phyloP scores from a whole-genome alignment of 2,888 invertebrate genomes.

The Troilus luridus region DNA sequence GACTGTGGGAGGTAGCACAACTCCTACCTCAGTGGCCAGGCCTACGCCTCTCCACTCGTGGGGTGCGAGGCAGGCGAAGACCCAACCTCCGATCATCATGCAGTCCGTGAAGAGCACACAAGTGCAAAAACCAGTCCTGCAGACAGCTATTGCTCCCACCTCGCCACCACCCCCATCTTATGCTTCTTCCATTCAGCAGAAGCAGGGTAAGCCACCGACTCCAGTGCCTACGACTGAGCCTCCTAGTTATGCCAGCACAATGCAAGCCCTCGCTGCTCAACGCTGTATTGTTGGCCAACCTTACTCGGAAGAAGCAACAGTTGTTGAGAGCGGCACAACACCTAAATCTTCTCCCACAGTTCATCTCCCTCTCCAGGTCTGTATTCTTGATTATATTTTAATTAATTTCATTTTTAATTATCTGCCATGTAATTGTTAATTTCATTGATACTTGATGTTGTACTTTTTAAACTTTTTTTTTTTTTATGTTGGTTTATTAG shows the following conservation, averaged over 20 bases:
- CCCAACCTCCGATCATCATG: constrained; percentile 95
- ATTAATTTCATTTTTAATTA: too few relatives aligned
- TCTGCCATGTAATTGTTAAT: neutral
- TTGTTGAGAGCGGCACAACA: constrained; percentile 68
- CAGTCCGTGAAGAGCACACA: constrained; percentile 96
- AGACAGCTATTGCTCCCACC: constrained; percentile 91
- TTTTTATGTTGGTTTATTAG: neutral
- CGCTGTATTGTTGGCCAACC: constrained; percentile 72
- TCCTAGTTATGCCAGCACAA: constrained; percentile 92
- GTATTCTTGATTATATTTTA: neutral
- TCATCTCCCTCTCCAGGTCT: constrained; percentile 64
- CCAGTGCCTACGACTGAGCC: constrained; percentile 87
- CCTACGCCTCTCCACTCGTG: constrained; percentile 88
- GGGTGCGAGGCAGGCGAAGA: constrained; percentile 88
- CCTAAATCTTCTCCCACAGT: constrained; percentile 63
- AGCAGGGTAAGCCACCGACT: constrained; percentile 73
- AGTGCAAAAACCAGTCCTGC: constrained; percentile 93
- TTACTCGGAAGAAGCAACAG: constrained; percentile 67
- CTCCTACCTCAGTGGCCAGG: constrained; percentile 77
- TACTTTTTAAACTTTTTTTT: neutral
- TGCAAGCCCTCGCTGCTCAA: constrained; percentile 82
- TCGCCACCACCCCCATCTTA: constrained; percentile 82
- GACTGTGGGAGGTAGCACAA: constrained; percentile 77
- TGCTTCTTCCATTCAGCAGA: constrained; percentile 85
- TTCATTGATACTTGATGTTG: neutral